phyloP scores from a whole-genome alignment of 2,797 vertebrate genomes.

The Champsocephalus esox region DNA sequence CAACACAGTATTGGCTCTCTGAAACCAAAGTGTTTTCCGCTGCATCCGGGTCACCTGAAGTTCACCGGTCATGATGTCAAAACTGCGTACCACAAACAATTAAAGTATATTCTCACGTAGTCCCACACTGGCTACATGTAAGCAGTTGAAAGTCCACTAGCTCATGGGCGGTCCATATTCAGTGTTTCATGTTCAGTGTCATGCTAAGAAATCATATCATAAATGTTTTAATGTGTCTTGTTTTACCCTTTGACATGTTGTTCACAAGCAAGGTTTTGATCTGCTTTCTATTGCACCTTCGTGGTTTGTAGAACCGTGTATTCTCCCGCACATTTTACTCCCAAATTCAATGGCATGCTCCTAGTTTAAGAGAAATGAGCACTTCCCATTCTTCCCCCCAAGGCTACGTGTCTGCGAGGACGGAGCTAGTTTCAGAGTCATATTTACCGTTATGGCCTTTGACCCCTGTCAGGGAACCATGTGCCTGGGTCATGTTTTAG shows the following conservation, averaged over 20 bases:
- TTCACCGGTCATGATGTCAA: conserved; percentile 30
- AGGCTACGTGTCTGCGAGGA: conserved; percentile 16
- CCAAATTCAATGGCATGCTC: conserved; percentile 68
- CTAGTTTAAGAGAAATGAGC: conserved; percentile 21
- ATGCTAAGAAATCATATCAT: conserved; percentile 45
- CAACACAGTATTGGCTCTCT: conserved; percentile 8
- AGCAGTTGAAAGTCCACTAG: conserved; percentile 48
- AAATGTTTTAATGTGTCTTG: background rate
- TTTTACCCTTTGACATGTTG: background rate
- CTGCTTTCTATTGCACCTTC: background rate
- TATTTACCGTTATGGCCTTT: conserved; percentile 76
- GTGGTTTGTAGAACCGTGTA: background rate
- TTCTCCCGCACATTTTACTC: background rate
- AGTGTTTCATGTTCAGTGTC: conserved; percentile 10
- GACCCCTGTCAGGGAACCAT: conserved; percentile 80
- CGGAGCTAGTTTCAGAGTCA: conserved; percentile 62
- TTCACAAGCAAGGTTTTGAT: conserved; percentile 9
- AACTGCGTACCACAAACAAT: conserved; percentile 12
- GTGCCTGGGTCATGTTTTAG: conserved; percentile 80
- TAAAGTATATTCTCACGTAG: conserved; percentile 37
- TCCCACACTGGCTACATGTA: background rate
- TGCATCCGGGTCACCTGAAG: conserved; percentile 23
- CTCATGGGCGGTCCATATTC: conserved; percentile 20
- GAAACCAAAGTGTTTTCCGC: background rate
- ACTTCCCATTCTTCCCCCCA: conserved; percentile 17